phyloP scores from a whole-genome alignment of 1,140 invertebrate species.

The Leguminivora glycinivorella region DNA sequence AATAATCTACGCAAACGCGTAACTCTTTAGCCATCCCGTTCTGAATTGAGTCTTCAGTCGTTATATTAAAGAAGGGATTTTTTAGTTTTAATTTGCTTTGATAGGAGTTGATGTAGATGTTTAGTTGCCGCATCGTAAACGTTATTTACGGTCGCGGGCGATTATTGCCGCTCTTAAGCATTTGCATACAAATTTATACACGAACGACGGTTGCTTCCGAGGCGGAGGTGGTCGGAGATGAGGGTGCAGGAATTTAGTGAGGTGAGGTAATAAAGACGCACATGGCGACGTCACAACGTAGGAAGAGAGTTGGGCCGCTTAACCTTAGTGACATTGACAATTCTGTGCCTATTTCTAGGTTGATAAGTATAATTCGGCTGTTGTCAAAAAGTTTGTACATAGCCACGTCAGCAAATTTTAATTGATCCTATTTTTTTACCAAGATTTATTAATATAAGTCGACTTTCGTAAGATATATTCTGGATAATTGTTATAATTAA shows the following conservation, averaged over 20 bases:
- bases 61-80: background rate
- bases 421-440: too few species aligned
- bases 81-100: background rate
- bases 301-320: too few species aligned
- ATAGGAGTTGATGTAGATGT: background rate
- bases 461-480: too few species aligned
- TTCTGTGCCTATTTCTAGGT: too few species aligned
- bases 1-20: background rate
- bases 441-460: too few species aligned
- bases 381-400: too few species aligned
- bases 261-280: background rate
- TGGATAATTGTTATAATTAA: too few species aligned
- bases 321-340: too few species aligned
- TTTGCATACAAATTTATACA: slow-evolving; percentile 74
- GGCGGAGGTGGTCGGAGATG: slow-evolving; percentile 32
- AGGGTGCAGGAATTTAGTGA: slow-evolving; percentile 2
- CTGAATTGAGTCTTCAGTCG: background rate
- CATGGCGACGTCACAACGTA: too few species aligned
- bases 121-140: slow-evolving; percentile 65
- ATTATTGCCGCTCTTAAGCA: slow-evolving; percentile 63
- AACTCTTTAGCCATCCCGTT: background rate
- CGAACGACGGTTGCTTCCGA: slow-evolving; percentile 46
- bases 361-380: too few species aligned
- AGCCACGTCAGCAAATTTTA: too few species aligned
- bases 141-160: slow-evolving; percentile 65